phyloP scores from a whole-genome alignment of 2,113 vertebrate genomes.

The Entelurus aequoreus region DNA sequence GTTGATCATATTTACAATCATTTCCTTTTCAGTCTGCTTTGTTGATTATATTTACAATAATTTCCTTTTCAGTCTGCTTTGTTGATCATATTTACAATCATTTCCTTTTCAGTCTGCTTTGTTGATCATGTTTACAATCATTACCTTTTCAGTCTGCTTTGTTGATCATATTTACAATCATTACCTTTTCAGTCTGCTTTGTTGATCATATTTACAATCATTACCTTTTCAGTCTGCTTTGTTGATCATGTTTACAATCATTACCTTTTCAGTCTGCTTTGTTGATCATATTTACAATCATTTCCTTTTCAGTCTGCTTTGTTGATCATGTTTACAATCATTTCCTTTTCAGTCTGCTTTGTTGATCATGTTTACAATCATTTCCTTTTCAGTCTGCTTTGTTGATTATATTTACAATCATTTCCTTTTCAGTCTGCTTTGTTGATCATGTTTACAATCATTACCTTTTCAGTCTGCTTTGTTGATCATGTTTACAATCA shows the following conservation, averaged over 20 bases:
- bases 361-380: conserved; percentile 11
- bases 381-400: conserved; percentile 6
- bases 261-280: conserved; percentile 3
- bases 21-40: conserved; percentile 4
- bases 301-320: conserved; percentile 4
- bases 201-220: conserved; percentile 11
- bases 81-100: conserved; percentile 11
- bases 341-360: conserved; percentile 4
- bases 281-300: conserved; percentile 11
- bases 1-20: conserved; percentile 11
- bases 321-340: conserved; percentile 11
- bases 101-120: conserved; percentile 4
- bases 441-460: too few relatives aligned
- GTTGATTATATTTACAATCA: too few relatives aligned
- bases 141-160: conserved; percentile 3
- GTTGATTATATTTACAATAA: conserved; percentile 11
- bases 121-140: conserved; percentile 11
- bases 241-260: conserved; percentile 11
- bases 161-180: conserved; percentile 11
- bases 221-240: conserved; percentile 3
- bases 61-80: conserved; percentile 4
- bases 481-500: too few relatives aligned
- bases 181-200: conserved; percentile 3
- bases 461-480: too few relatives aligned
- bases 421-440: too few relatives aligned